A percentile compares a stretch with the other conserved stretches of the same genome.
phyloP scores from a whole-genome alignment of 1,140 invertebrate species.

The Potamilus streckersoni region DNA sequence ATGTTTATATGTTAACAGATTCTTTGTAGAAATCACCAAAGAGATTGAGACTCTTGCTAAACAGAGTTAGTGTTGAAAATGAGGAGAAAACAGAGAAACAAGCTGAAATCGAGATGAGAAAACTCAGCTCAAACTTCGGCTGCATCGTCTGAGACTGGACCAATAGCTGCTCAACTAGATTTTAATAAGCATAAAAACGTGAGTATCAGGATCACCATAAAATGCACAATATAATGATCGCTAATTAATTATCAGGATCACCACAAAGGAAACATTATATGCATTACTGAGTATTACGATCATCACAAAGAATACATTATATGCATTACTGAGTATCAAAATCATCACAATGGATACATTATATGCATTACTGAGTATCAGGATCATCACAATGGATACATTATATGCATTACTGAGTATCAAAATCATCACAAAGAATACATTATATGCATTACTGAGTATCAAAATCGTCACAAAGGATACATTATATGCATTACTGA shows the following conservation, averaged over 20 bases:
- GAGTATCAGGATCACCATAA: neutral
- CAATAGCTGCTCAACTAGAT: constrained; percentile 60
- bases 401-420: constrained; percentile 24
- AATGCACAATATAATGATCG: no score
- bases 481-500: no score
- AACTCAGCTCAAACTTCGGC: constrained; percentile 50
- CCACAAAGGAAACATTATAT: no score
- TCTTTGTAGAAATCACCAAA: constrained; percentile 62
- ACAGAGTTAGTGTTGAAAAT: constrained; percentile 33
- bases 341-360: constrained; percentile 58
- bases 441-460: no score
- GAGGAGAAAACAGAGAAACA: constrained; percentile 40
- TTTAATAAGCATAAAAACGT: constrained; percentile 59
- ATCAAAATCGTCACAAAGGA: no score
- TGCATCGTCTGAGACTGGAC: constrained; percentile 58
- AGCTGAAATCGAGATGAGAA: constrained; percentile 59
- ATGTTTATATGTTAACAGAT: constrained; percentile 38
- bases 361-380: constrained; percentile 49
- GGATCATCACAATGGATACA: no score
- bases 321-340: constrained; percentile 27
- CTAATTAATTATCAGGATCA: no score
- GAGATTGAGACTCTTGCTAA: constrained; percentile 54
- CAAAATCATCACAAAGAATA: no score
- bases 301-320: constrained; percentile 58
- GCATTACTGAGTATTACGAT: constrained; percentile 40